phyloP scores from a whole-genome alignment of 1,140 invertebrate species.

The Pogonus chalceus region DNA sequence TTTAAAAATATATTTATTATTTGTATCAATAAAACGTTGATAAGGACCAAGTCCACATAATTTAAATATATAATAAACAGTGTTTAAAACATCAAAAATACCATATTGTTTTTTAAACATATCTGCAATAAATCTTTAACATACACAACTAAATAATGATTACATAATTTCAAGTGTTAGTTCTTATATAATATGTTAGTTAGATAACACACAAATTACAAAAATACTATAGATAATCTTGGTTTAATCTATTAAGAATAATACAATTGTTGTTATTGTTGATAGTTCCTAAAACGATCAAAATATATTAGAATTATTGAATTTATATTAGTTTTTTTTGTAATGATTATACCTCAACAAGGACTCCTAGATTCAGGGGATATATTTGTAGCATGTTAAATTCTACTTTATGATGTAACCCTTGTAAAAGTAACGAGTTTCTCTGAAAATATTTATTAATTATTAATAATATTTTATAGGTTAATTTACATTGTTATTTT shows the following conservation, averaged over 20 bases:
- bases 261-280: constrained; percentile 1
- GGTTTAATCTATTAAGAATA: constrained; percentile 5
- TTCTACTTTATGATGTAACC: not conserved
- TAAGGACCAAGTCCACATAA: not conserved
- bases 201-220: no score
- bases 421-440: not conserved
- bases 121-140: not conserved
- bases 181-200: no score
- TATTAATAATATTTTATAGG: not conserved
- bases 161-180: no score
- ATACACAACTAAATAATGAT: not conserved
- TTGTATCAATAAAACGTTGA: not conserved
- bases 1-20: not conserved
- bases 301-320: not conserved
- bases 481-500: not conserved
- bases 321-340: not conserved
- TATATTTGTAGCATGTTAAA: not conserved
- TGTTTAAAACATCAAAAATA: not conserved
- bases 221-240: no score
- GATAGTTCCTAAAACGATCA: constrained; percentile 1
- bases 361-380: not conserved
- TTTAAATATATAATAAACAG: not conserved
- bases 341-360: not conserved
- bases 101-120: not conserved
- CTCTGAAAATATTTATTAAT: constrained; percentile 1